Conservation (phyloP, 37 sponge, comb jelly and placozoan genomes). For the Diacarnus erythraeanus region DNA sequence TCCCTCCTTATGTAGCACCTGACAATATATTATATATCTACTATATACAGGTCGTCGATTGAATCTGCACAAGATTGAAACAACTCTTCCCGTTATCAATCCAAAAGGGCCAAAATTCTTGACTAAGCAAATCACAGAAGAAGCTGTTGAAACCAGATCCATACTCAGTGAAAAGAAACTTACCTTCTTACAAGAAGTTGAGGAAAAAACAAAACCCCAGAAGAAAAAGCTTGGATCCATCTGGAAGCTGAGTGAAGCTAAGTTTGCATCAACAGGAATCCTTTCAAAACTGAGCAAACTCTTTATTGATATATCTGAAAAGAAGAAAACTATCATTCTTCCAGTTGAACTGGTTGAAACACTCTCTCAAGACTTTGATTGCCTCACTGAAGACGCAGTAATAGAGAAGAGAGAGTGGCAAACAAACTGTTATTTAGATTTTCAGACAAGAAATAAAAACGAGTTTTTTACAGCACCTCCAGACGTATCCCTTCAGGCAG, state of each 20-base stretch:
- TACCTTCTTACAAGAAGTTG: slow-evolving; percentile 27
- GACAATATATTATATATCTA: neutral
- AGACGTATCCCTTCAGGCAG: slow-evolving; percentile 14
- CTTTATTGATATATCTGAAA: neutral
- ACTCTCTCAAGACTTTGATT: slow-evolving; percentile 29
- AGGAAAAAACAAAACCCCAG: slow-evolving; percentile 10
- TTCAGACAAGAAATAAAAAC: slow-evolving; percentile 15
- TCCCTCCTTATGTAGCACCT: no score
- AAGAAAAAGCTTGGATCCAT: neutral
- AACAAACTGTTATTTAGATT: slow-evolving; percentile 83
- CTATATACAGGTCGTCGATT: neutral
- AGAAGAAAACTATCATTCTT: neutral
- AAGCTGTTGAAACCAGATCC: neutral
- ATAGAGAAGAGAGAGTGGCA: slow-evolving; percentile 87
- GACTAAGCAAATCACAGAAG: neutral
- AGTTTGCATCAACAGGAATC: slow-evolving; percentile 45
- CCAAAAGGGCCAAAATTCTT: slow-evolving; percentile 26
- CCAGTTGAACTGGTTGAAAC: slow-evolving; percentile 39
- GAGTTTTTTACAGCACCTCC: slow-evolving; percentile 56
- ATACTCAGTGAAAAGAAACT: slow-evolving; percentile 10
- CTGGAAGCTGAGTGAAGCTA: slow-evolving; percentile 46
- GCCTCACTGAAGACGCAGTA: slow-evolving; percentile 41
- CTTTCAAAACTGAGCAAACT: slow-evolving; percentile 27
- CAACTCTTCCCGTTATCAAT: slow-evolving; percentile 17
- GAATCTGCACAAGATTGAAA: neutral